A percentile compares a stretch with the other conserved stretches of the same genome.
phyloP scores from a whole-genome alignment of 2,113 vertebrate genomes.

The Gorsachius goisagi region DNA sequence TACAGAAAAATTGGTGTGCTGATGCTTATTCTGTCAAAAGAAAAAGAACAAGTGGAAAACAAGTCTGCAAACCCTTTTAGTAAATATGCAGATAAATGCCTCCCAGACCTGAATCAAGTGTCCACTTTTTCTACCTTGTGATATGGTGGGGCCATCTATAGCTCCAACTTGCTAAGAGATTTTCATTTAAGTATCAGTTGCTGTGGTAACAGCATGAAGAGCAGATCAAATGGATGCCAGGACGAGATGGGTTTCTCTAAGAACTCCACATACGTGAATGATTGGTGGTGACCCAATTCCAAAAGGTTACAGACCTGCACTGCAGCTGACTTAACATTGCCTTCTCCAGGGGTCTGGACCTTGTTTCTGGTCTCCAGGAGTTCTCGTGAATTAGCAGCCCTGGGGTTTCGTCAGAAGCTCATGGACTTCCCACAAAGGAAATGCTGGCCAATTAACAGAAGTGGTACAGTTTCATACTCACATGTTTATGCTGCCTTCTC shows the following conservation, averaged over 20 bases:
- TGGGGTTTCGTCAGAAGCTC: not conserved
- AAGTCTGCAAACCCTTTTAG: not conserved
- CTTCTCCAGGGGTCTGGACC: not conserved
- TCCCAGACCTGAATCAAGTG: not conserved
- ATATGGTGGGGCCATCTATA: not conserved
- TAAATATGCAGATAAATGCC: not conserved
- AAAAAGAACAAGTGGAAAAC: not conserved
- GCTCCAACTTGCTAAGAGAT: not conserved
- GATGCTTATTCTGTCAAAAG: not conserved
- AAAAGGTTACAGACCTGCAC: not conserved
- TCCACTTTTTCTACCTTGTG: not conserved
- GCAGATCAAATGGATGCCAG: not conserved
- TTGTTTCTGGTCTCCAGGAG: not conserved
- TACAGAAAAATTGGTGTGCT: not conserved
- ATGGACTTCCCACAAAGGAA: not conserved
- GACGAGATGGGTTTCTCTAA: not conserved
- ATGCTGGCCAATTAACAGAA: not conserved
- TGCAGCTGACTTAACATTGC: not conserved
- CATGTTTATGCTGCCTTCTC: conserved; percentile 5
- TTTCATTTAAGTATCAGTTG: conserved; percentile 43
- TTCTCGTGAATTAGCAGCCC: not conserved
- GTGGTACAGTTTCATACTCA: not conserved
- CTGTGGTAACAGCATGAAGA: conserved; percentile 59
- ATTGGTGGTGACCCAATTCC: not conserved
- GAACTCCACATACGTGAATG: not conserved